Base-by-base conservation (phyloP, 2,113 vertebrate genomes). In the Hydrolagus affinis region DNA sequence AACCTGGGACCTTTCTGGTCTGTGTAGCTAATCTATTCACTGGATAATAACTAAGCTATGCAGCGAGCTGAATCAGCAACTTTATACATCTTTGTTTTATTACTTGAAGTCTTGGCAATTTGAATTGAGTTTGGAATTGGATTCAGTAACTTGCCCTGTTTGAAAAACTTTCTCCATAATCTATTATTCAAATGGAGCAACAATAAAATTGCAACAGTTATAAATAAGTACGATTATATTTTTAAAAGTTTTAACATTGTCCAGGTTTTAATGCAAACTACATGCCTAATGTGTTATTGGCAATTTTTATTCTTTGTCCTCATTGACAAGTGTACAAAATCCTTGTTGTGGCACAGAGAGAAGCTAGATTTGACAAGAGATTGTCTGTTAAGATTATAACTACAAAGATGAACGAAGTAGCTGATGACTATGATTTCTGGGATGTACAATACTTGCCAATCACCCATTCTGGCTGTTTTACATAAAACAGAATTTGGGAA, bases 131-230 rank as follows among this genome's bases (percentile, higher is more conserved):
- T 74, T 74, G 72, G 44, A 74, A 25, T 74, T 74, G 28, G 72
- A 15, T 74, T 74, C 25, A 74, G 6, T 32, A 74, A 74, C 30
- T 44, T 74, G 17, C 72, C 19, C 2, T 56, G 72, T 74, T 74
- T 44, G 28, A 44, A 74, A 19, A 44, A 44, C 72, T 74, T 73
- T 74, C 72, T 17, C 25, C 15, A 15, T 44, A 74, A 44, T 19
- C 30, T 15, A 74, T 21, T 17, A 32, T 15, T 9, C 30, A 44
- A 19, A 12, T 74, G 25, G 23, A 71, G 70, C 28, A 44, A 74
- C 19, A 15, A 44, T 32, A 74, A 74, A 74, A 74, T 74, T 74
- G 72, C 72, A 44, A 74, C 72, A 44, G 30, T 19, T 74, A 74
- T 28, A 74, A 74, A 7, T 17, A 74, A 32, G 15, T 30, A 14